phyloP scores from a whole-genome alignment of 2,113 vertebrate genomes.

The Myotis yumanensis region DNA sequence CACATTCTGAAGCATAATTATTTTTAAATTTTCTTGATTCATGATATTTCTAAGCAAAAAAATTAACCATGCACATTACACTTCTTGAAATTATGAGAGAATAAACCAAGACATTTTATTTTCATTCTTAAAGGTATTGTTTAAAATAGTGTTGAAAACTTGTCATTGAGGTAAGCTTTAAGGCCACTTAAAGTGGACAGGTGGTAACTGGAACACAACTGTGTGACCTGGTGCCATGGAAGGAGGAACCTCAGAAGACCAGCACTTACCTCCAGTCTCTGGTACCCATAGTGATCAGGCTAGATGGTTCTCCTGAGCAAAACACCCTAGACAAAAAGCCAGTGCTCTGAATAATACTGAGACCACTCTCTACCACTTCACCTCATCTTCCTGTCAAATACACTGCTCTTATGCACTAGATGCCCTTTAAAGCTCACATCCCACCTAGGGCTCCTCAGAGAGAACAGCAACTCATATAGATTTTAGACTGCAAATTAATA shows the following conservation, averaged over 20 bases:
- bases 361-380: neutral
- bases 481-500: conserved; percentile 25
- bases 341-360: neutral
- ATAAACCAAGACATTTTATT: conserved; percentile 28
- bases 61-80: neutral
- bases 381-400: neutral
- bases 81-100: conserved; percentile 20
- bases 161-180: neutral
- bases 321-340: neutral
- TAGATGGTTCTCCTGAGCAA: neutral
- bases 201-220: neutral
- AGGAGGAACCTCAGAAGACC: neutral
- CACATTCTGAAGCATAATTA: conserved; percentile 51
- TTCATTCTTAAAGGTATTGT: conserved; percentile 24
- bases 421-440: neutral
- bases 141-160: conserved; percentile 26
- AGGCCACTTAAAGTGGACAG: neutral
- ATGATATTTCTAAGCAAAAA: conserved; percentile 53
- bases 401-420: neutral
- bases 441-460: neutral
- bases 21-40: conserved; percentile 44
- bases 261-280: neutral
- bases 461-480: neutral
- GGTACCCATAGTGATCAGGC: neutral
- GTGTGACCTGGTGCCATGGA: neutral